Evolutionary conservation across 2,113 vertebrate species (phyloP).

Genomic region (Echinops telfairi): DNA sequence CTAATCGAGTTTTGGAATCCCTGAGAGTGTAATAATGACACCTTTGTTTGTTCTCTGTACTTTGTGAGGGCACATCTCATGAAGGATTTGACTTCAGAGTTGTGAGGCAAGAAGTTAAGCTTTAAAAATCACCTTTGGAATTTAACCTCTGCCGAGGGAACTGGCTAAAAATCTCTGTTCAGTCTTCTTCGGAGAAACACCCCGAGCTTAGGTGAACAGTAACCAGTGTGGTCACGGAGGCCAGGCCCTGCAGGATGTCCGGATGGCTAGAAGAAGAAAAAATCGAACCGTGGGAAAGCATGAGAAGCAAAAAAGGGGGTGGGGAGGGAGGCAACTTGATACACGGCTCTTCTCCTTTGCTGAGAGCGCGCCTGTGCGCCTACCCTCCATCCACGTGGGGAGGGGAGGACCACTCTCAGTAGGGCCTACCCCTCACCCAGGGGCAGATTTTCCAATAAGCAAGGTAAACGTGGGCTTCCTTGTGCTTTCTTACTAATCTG

Average conservation of each 20-base stretch:
- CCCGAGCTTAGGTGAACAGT: conserved; percentile 40
- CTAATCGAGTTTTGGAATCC: neutral
- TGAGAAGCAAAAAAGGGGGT: neutral
- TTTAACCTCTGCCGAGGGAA: conserved; percentile 30
- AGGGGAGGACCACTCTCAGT: no score
- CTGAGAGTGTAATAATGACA: neutral
- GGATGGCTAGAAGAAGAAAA: neutral
- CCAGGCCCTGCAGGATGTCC: conserved; percentile 30
- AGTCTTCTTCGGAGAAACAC: neutral
- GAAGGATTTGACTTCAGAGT: conserved; percentile 62
- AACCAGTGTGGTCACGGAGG: neutral
- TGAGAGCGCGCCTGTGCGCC: neutral
- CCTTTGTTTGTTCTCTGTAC: conserved; percentile 35
- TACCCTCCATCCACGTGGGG: neutral
- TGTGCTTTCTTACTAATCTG: neutral
- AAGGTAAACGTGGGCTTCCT: neutral
- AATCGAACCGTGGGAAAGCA: neutral
- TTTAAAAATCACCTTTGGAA: conserved; percentile 71
- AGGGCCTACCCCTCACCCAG: neutral
- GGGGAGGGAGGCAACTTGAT: neutral
- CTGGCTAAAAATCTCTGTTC: conserved; percentile 20
- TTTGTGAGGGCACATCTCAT: conserved; percentile 16
- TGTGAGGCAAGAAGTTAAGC: conserved; percentile 35
- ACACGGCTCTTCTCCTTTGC: neutral
- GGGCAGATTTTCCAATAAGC: neutral